A percentile compares a stretch with the other conserved stretches of the same genome.
Evolutionary conservation across 2,113 vertebrate genomes (phyloP).

Genomic region (Dipodomys merriami): DNA sequence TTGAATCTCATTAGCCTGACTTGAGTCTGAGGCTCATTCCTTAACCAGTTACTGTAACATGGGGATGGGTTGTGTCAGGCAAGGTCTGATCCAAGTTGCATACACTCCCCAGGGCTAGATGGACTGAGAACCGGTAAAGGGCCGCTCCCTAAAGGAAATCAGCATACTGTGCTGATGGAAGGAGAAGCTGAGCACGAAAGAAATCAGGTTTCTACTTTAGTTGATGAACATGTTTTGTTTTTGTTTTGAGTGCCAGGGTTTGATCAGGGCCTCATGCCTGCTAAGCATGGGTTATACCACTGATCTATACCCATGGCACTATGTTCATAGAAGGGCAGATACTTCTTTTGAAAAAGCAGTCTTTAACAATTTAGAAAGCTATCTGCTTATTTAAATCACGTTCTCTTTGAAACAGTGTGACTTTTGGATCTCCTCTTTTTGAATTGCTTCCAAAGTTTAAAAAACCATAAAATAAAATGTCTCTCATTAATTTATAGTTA

Average conservation of each 20-base stretch:
- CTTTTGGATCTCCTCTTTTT: conserved; percentile 18
- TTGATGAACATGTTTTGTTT: background rate
- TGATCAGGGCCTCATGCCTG: background rate
- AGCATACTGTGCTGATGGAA: background rate
- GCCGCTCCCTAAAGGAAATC: background rate
- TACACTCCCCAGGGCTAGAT: background rate
- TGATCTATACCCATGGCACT: background rate
- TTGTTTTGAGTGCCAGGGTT: background rate
- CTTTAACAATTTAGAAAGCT: background rate
- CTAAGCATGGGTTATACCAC: no score
- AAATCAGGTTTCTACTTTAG: background rate
- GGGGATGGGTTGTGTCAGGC: background rate
- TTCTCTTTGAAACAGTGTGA: background rate
- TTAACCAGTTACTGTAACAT: background rate
- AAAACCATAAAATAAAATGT: conserved; percentile 20
- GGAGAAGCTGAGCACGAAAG: background rate
- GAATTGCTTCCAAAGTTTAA: conserved; percentile 2
- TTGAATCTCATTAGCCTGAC: background rate
- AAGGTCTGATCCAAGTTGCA: background rate
- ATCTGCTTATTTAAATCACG: conserved; percentile 22
- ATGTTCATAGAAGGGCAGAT: background rate
- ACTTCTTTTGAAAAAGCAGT: background rate
- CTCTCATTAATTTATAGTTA: background rate
- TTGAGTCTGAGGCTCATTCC: background rate
- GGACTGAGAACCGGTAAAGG: background rate